Percentiles rank a stretch among this genome's conserved stretches.
Conservation (phyloP, 2,888 invertebrate genomes). For the Agrenia bidenticulata region DNA sequence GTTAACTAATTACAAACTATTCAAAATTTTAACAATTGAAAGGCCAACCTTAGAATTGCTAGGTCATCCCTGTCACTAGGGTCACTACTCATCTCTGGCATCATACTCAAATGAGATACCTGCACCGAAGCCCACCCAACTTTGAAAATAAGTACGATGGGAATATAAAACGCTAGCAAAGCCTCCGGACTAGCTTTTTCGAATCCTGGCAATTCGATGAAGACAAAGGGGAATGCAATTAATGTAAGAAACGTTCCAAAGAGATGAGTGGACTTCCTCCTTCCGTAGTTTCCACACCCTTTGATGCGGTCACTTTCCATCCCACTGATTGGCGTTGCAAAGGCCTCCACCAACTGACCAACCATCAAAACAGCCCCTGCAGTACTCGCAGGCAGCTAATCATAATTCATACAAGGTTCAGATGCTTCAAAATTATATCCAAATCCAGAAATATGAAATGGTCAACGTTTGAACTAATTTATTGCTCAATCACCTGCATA, state of each 20-base stretch:
- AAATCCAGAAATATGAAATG: not conserved
- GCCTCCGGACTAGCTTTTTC: constrained; percentile 53
- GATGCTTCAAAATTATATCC: too few relatives aligned
- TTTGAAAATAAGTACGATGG: constrained; percentile 60
- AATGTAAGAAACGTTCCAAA: constrained; percentile 54
- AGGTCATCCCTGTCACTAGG: constrained; percentile 57
- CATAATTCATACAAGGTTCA: too few relatives aligned
- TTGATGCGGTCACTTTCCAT: constrained; percentile 55
- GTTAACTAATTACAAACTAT: not conserved
- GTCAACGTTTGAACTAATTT: too few relatives aligned
- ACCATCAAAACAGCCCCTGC: constrained; percentile 53
- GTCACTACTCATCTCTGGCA: constrained; percentile 58
- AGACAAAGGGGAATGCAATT: constrained; percentile 60
- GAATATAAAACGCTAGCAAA: constrained; percentile 55
- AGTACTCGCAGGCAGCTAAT: constrained; percentile 44
- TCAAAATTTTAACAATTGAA: not conserved
- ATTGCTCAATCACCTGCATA: constrained; percentile 58
- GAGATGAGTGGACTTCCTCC: constrained; percentile 54
- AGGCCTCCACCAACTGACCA: constrained; percentile 59
- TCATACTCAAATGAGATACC: constrained; percentile 62
- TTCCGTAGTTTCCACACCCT: constrained; percentile 44
- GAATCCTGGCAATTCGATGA: constrained; percentile 55
- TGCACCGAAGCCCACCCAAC: constrained; percentile 63
- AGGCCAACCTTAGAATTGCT: constrained; percentile 56
- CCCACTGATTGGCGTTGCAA: constrained; percentile 61